Evolutionary conservation across 2,888 invertebrate species (phyloP), one percentile per base, ranked within the genome.

Genomic region (Lucinisca nassula): DNA sequence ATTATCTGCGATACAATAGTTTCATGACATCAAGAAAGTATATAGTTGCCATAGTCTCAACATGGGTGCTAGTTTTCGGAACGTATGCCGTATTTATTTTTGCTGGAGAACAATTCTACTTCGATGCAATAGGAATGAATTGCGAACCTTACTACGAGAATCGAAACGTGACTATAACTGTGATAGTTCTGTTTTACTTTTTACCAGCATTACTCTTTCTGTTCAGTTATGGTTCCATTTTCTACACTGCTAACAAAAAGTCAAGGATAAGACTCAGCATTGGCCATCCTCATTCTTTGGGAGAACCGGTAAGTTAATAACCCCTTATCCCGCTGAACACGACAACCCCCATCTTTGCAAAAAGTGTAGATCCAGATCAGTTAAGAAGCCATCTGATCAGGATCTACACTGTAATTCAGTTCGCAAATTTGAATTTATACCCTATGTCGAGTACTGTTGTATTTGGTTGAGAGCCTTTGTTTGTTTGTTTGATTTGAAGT

Each of bases 101-200:
- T 61, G 83, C 78, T 21, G 85, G 84, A 10, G 85, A 88, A 30
- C 91, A 90, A 73, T 90, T 85, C 55, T 91, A 91, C 58, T 91
- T 89, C 77, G 91, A 91, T 38, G 87, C 79, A 14, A 82, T 91
- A 12, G 91, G 90, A 49, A 85, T 91, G 17, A 91, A 91, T 77
- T 91, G 91, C 78, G 91, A 91, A 82, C 91, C 91, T 4, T 86
- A 81, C 67, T 91, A 91, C 61, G 83, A 85, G 24, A 91, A 90
- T 77, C 73, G 80, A n/a, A 70, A 80, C 40, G 84, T 91, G 30
- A 89, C 91, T 0, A 58, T 89, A 24, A 73, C 89, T 10, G 91
- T 90, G 12, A 79, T 91, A 14, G 76, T 79, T n/a, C 58, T 91
- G 32, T 91, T 91, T 67, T 91, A 91, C 51, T 82, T 90, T 32